Conservation (phyloP, 2,888 invertebrate genomes). For the Nebria brevicollis region DNA sequence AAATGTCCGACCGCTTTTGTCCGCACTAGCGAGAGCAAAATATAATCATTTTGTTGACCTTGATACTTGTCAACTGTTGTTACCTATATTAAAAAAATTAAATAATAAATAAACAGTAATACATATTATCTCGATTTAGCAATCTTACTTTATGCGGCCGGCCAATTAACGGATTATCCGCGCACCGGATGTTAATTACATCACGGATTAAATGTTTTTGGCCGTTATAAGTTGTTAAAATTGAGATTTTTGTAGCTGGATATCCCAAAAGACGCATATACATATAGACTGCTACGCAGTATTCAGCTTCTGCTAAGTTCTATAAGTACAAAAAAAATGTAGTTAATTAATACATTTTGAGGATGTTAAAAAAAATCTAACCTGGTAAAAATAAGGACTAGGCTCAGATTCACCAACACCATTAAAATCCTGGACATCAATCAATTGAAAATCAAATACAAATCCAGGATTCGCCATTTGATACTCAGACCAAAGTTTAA, state of each 20-base stretch:
- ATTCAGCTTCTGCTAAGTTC: constrained; percentile 92
- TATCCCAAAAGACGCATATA: constrained; percentile 98
- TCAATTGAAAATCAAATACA: constrained; percentile 90
- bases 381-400: constrained; percentile 98
- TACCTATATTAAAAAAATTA: constrained; percentile 64
- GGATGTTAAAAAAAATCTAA: constrained; percentile 56
- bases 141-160: constrained; percentile 81
- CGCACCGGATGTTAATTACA: constrained; percentile 93
- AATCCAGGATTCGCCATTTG: constrained; percentile 93
- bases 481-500: constrained; percentile 85
- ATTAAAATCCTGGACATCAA: constrained; percentile 97
- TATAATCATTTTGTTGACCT: constrained; percentile 99
- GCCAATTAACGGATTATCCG: constrained; percentile 94
- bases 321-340: constrained; percentile 56
- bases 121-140: too few species aligned
- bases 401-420: constrained; percentile 97
- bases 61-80: constrained; percentile 99
- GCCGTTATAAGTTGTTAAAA: constrained; percentile 98
- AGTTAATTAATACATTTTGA: constrained; percentile 24
- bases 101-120: background rate
- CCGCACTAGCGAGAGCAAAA: constrained; percentile 93
- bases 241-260: constrained; percentile 95
- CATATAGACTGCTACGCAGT: constrained; percentile 97
- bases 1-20: constrained; percentile 98
- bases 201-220: constrained; percentile 98